phyloP scores from a whole-genome alignment of 2,113 vertebrate genomes.

The Cololabis saira region DNA sequence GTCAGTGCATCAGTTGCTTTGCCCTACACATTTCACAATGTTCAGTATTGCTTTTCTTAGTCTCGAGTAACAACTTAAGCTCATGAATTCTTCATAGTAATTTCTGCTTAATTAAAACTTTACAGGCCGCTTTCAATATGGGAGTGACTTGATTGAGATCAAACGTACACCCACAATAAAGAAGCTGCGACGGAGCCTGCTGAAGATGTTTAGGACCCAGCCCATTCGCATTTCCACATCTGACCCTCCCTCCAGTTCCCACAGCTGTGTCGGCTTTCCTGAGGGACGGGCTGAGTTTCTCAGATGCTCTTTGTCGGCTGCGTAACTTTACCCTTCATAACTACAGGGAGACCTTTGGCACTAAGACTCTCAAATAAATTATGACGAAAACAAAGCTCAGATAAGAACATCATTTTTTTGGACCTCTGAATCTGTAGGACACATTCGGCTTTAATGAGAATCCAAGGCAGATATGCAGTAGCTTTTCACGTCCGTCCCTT shows the following conservation, averaged over 20 bases:
- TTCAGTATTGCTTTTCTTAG: too few relatives aligned
- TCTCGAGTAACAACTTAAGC: too few relatives aligned
- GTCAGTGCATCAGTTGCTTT: too few relatives aligned
- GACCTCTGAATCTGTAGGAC: constrained; percentile 19
- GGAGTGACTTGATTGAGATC: constrained; percentile 44
- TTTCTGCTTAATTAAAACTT: constrained; percentile 48
- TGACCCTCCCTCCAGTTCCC: constrained; percentile 45
- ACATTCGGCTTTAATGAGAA: constrained; percentile 47
- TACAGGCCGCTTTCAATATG: constrained; percentile 14
- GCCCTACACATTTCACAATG: too few relatives aligned
- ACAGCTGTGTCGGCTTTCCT: constrained; percentile 49
- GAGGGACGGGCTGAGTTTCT: constrained; percentile 25
- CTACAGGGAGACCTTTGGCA: constrained; percentile 35
- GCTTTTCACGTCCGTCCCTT: constrained; percentile 40
- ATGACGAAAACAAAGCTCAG: constrained; percentile 15
- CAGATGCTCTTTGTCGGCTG: constrained; percentile 36
- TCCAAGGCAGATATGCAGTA: constrained; percentile 24
- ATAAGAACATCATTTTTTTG: constrained; percentile 20
- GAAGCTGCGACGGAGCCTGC: constrained; percentile 33
- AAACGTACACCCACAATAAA: constrained; percentile 13
- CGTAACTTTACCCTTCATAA: constrained; percentile 40
- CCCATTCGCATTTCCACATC: constrained; percentile 39
- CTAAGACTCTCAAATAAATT: constrained; percentile 22
- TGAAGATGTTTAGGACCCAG: constrained; percentile 34
- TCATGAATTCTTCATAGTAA: not conserved